phyloP scores from a whole-genome alignment of 2,797 vertebrate genomes.

The Spinus pinus region DNA sequence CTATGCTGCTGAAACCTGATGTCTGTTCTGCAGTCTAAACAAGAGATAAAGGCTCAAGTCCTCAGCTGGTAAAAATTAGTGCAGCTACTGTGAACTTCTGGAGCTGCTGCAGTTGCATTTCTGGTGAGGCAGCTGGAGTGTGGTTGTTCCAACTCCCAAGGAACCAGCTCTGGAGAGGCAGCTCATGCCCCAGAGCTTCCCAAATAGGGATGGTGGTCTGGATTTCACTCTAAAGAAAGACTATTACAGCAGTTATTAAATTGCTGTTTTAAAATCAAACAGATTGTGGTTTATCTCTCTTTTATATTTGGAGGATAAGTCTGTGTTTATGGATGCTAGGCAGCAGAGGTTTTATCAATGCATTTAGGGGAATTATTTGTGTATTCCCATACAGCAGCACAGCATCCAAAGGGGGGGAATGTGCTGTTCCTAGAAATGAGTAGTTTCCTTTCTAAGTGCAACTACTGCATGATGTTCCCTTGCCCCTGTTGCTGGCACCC shows the following conservation, averaged over 20 bases:
- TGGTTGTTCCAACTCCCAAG: neutral
- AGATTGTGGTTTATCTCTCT: neutral
- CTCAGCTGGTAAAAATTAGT: conserved; percentile 50
- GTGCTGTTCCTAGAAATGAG: neutral
- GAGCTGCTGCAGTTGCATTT: neutral
- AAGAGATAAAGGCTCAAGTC: conserved; percentile 25
- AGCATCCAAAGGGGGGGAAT: neutral
- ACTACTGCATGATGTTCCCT: neutral
- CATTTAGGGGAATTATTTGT: neutral
- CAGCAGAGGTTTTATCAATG: neutral
- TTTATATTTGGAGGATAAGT: neutral
- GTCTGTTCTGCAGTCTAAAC: neutral
- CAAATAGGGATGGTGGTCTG: neutral
- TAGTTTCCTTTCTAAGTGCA: neutral
- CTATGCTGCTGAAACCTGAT: neutral
- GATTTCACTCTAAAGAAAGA: neutral
- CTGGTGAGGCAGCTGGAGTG: neutral
- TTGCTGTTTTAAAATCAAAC: neutral
- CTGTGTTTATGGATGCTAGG: neutral
- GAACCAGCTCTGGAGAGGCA: neutral
- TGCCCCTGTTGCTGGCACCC: neutral
- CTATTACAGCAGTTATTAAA: neutral
- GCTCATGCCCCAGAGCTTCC: neutral
- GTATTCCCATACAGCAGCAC: neutral
- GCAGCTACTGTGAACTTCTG: conserved; percentile 2